Evolutionary conservation across 2,888 invertebrate species (phyloP).

Genomic region (Watsonalla binaria): DNA sequence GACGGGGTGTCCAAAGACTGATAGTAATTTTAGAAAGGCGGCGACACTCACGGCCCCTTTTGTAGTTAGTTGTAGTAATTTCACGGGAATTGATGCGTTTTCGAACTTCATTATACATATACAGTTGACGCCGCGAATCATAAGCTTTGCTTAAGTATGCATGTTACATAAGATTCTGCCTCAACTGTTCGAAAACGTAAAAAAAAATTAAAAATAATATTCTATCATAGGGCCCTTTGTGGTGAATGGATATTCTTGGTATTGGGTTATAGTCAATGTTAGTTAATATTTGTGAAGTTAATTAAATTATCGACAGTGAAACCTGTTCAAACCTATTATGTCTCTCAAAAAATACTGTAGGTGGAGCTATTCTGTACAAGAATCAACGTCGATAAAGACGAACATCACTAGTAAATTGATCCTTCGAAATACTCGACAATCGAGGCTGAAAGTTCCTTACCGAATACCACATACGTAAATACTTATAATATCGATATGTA

Average conservation of each 20-base stretch:
- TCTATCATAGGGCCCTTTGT: background rate
- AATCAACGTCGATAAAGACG: too few relatives aligned
- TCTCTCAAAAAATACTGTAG: too few relatives aligned
- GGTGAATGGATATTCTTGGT: background rate
- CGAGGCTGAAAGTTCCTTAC: too few relatives aligned
- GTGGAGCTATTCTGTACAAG: too few relatives aligned
- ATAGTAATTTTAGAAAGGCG: constrained; percentile 22
- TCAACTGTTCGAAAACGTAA: background rate
- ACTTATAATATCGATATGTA: too few relatives aligned
- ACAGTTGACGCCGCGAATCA: background rate
- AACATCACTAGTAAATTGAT: too few relatives aligned
- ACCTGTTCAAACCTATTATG: too few relatives aligned
- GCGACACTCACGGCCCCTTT: constrained; percentile 11
- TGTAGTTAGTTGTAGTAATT: constrained; percentile 11
- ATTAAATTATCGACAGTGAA: too few relatives aligned
- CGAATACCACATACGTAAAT: too few relatives aligned
- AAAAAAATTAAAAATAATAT: background rate
- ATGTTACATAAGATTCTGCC: background rate
- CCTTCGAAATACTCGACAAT: too few relatives aligned
- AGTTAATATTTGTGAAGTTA: too few relatives aligned
- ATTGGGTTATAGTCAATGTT: background rate
- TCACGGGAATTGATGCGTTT: constrained; percentile 3
- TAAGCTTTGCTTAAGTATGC: background rate
- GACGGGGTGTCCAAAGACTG: constrained; percentile 41
- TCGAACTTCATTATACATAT: background rate